Percentiles rank a stretch among this genome's conserved stretches.
phyloP scores from a whole-genome alignment of 2,797 vertebrate genomes.

The Dendrocincla fuliginosa region DNA sequence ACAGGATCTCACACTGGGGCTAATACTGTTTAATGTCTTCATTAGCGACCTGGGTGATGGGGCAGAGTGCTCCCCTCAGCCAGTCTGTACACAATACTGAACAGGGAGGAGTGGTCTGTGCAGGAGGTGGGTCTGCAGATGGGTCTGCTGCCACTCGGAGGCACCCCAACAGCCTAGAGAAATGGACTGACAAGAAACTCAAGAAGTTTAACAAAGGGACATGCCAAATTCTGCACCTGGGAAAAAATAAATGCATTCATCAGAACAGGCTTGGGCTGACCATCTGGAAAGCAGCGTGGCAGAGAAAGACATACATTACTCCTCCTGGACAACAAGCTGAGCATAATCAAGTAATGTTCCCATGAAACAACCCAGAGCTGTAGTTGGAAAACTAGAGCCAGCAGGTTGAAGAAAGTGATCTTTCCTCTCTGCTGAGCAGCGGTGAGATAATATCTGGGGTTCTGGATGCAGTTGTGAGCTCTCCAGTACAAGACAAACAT shows the following conservation, averaged over 20 bases:
- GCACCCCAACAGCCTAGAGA: neutral
- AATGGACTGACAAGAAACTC: neutral
- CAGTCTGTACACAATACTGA: neutral
- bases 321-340: neutral
- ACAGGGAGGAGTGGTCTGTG: neutral
- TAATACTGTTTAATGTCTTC: neutral
- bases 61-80: neutral
- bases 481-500: neutral
- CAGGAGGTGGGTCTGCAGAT: neutral
- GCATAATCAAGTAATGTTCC: neutral
- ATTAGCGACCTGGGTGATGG: fast-evolving
- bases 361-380: neutral
- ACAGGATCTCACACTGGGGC: neutral
- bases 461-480: neutral
- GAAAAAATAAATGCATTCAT: neutral
- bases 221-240: neutral
- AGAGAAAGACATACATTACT: neutral
- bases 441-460: neutral
- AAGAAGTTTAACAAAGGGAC: neutral
- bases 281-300: neutral
- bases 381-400: neutral
- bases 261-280: neutral
- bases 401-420: neutral
- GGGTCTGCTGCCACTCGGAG: neutral
- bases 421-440: neutral